Evolutionary conservation across 2,888 invertebrate species (phyloP).

Genomic region (Drosophila ezoana): DNA sequence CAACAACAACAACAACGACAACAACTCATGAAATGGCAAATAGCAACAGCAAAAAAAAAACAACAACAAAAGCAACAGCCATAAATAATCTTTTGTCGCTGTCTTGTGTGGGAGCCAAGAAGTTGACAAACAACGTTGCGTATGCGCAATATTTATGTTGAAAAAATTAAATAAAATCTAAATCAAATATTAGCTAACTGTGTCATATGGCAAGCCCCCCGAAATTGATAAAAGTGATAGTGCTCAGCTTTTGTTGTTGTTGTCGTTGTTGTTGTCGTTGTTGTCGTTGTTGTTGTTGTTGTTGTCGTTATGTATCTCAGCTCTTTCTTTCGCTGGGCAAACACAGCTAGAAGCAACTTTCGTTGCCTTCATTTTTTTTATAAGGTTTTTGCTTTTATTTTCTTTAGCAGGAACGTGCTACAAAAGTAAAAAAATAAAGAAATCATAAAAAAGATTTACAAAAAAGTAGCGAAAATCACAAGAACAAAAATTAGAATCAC

Average conservation of each 20-base stretch:
- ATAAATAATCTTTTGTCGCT: conserved; percentile 33
- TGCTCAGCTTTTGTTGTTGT: conserved; percentile 24
- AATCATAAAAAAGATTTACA: conserved; percentile 13
- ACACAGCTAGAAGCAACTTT: conserved; percentile 54
- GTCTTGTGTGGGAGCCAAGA: conserved; percentile 23
- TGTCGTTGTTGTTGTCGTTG: not conserved
- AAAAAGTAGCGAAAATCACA: conserved; percentile 38
- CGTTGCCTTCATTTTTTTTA: conserved; percentile 40
- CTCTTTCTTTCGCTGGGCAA: conserved; percentile 38
- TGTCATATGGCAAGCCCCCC: conserved; percentile 39
- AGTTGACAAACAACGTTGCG: conserved; percentile 24
- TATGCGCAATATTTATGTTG: conserved; percentile 33
- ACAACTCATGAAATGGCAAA: conserved; percentile 21
- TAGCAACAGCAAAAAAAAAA: conserved; percentile 20
- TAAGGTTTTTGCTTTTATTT: conserved; percentile 51
- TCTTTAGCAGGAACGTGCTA: conserved; percentile 58
- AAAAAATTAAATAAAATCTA: conserved; percentile 17
- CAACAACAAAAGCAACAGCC: conserved; percentile 24
- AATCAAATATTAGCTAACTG: conserved; percentile 26
- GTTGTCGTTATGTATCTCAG: conserved; percentile 42
- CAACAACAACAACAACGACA: conserved; percentile 27
- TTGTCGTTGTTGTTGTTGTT: conserved; percentile 27
- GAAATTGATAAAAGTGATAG: conserved; percentile 65
- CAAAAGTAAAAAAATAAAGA: conserved; percentile 25
- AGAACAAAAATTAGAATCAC: conserved; percentile 57